Evolutionary conservation across 2,113 vertebrate species (phyloP).

Genomic region (Girardinichthys multiradiatus): DNA sequence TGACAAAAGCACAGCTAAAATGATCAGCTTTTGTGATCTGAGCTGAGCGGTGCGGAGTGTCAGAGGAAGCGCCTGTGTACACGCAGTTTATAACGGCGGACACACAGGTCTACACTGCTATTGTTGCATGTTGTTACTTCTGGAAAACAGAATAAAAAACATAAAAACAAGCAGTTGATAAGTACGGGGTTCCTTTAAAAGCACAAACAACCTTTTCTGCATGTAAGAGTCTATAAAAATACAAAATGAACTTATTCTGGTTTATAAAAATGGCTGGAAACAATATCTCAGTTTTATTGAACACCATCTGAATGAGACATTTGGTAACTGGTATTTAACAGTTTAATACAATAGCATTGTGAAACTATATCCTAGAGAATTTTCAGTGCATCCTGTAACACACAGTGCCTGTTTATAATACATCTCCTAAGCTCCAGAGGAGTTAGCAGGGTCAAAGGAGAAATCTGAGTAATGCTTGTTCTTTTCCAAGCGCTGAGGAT

Average conservation of each 20-base stretch:
- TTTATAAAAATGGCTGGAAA: background rate
- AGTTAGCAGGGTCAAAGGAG: background rate
- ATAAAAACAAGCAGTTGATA: background rate
- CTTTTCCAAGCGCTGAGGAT: background rate
- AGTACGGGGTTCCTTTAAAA: background rate
- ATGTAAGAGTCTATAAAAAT: background rate
- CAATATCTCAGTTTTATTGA: background rate
- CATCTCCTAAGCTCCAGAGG: background rate
- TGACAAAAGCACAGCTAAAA: slow-evolving; percentile 49
- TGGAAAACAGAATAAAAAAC: background rate
- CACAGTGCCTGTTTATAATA: background rate
- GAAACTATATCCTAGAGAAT: too few species aligned
- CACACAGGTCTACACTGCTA: slow-evolving; percentile 25
- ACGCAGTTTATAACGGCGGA: slow-evolving; percentile 49
- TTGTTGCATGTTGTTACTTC: background rate
- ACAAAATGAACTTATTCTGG: too few species aligned
- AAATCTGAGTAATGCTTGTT: background rate
- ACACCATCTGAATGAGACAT: background rate
- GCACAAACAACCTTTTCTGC: background rate
- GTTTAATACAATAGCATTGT: too few species aligned
- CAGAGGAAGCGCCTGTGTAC: slow-evolving; percentile 58
- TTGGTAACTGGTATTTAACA: background rate
- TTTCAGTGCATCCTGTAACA: background rate
- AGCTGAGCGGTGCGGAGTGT: slow-evolving; percentile 55
- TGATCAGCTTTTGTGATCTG: slow-evolving; percentile 49